A percentile compares a stretch with the other conserved stretches of the same genome.
These are phyloP conservation scores for Mesaphorura yosii DNA, from an alignment of 1,140 invertebrate genomes.

Conservation along the genomic window DNA sequence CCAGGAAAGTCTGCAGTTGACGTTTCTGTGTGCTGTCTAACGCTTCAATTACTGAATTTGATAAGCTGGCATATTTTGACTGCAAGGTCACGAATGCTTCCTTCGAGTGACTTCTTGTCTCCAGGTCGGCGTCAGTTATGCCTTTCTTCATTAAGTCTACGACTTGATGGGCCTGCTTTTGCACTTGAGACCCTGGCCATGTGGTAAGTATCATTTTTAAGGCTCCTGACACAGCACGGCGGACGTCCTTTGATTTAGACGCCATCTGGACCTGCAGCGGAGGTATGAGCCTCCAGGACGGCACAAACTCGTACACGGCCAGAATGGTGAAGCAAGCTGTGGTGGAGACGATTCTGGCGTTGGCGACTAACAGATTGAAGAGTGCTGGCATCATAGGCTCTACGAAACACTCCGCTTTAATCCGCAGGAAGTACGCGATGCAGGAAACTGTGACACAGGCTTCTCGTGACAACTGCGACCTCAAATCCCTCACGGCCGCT, in stretches of 20 bases:
- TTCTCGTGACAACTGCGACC: slow-evolving; percentile 27
- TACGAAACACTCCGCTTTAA: slow-evolving; percentile 24
- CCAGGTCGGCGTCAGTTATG: slow-evolving; percentile 26
- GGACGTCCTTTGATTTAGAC: slow-evolving; percentile 30
- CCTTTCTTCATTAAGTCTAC: slow-evolving; percentile 29
- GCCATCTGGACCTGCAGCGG: slow-evolving; percentile 27
- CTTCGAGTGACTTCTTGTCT: slow-evolving; percentile 18
- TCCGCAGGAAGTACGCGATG: slow-evolving; percentile 16
- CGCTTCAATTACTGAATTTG: slow-evolving; percentile 19
- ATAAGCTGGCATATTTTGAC: slow-evolving; percentile 14
- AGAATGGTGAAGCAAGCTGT: slow-evolving; percentile 19
- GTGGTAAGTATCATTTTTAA: slow-evolving; percentile 23
- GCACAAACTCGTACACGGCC: slow-evolving; percentile 27
- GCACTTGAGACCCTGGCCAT: slow-evolving; percentile 20
- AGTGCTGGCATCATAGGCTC: slow-evolving; percentile 27
- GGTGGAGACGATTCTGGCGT: slow-evolving; percentile 28
- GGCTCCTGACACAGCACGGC: slow-evolving; percentile 25
- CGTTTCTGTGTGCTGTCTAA: slow-evolving; percentile 21
- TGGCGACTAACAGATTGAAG: slow-evolving; percentile 27
- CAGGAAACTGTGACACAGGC: slow-evolving; percentile 24
- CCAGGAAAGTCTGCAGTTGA: slow-evolving; percentile 13
- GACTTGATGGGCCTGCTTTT: slow-evolving; percentile 15
- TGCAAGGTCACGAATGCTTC: slow-evolving; percentile 23
- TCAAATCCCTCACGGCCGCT: slow-evolving; percentile 26
- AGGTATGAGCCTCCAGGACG: slow-evolving; percentile 26